Base-by-base conservation (phyloP, 1,140 invertebrate species). In the Halotydeus destructor region DNA sequence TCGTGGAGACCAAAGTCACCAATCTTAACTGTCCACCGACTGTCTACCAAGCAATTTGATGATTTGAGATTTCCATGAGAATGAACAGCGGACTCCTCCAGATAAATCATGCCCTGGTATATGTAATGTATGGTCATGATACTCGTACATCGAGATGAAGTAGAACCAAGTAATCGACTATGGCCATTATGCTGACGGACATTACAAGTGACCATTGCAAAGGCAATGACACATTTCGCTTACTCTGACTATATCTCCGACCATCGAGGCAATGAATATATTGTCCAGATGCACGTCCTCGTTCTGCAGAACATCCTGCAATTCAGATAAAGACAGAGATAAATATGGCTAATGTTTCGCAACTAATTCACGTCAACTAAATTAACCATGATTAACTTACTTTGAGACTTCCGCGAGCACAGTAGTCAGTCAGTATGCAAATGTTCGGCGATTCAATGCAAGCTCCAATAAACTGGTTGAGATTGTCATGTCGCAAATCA, bases 1-100 rank as follows among this genome's bases (percentile, higher is more conserved):
- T 89, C 79, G 49, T 82, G 75, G 19, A 94, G 68, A 39, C 86
- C 88, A 66, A 91, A 97, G 65, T 91, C 85, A 9, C 83, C 77
- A 21, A 96, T 74, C 69, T 88, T 74, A 14, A 94, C 69, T 59
- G 89, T 82, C 86, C 86, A 96, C 33, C 86, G 71, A 49, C 80
- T 83, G 38, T 84, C 89, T 27, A 93, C 81, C 42, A 91, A 75
- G 48, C 68, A 70, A 66, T 94, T 94, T 48, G 84, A 86, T 44
- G 84, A 88, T 63, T 93, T 94, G 48, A 97, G 72, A 70, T 94
- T 94, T 50, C 89, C 89, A 65, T 97, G 89, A 60, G 71, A 80
- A 50, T 71, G 69, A 58, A 94, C 66, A 50, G 69, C 64, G 61
- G 80, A 78, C 48, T 80, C 75, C 60, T 96, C 88, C 57, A 97